phyloP scores from a whole-genome alignment of 1,140 invertebrate species.

The Cylas formicarius region DNA sequence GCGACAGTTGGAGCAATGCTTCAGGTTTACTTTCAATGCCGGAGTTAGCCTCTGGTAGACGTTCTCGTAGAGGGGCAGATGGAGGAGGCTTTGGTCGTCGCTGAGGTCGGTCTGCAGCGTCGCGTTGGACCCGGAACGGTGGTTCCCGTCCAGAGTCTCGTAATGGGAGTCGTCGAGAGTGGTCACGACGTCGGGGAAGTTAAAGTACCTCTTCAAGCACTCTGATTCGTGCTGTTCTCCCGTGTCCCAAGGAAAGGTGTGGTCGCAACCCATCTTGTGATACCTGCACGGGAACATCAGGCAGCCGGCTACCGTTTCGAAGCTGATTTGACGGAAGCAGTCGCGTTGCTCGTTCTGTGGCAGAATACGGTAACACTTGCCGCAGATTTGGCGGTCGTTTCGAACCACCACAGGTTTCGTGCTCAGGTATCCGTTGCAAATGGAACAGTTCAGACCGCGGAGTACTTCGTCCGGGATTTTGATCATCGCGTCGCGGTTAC shows the following conservation, averaged over 20 bases:
- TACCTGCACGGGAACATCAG: slow-evolving; percentile 18
- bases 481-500: no score
- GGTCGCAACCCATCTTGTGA: slow-evolving; percentile 16
- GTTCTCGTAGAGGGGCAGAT: slow-evolving; percentile 3
- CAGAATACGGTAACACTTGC: slow-evolving; percentile 15
- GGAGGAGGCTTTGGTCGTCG: background rate
- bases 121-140: background rate
- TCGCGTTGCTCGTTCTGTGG: slow-evolving; percentile 9
- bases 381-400: slow-evolving; percentile 12
- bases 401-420: slow-evolving; percentile 9
- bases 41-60: slow-evolving; percentile 3
- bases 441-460: slow-evolving; percentile 6
- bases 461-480: background rate
- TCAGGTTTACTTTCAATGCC: slow-evolving; percentile 1
- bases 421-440: slow-evolving; percentile 14
- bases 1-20: slow-evolving; percentile 20
- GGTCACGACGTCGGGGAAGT: slow-evolving; percentile 6
- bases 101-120: background rate
- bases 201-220: slow-evolving; percentile 13
- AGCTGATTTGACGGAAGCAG: slow-evolving; percentile 9
- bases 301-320: slow-evolving; percentile 12
- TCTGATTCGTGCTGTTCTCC: slow-evolving; percentile 11
- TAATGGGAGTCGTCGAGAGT: background rate
- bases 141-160: background rate
- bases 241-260: slow-evolving; percentile 4